phyloP scores from a whole-genome alignment of 2,113 vertebrate genomes.

The Thunnus thynnus region DNA sequence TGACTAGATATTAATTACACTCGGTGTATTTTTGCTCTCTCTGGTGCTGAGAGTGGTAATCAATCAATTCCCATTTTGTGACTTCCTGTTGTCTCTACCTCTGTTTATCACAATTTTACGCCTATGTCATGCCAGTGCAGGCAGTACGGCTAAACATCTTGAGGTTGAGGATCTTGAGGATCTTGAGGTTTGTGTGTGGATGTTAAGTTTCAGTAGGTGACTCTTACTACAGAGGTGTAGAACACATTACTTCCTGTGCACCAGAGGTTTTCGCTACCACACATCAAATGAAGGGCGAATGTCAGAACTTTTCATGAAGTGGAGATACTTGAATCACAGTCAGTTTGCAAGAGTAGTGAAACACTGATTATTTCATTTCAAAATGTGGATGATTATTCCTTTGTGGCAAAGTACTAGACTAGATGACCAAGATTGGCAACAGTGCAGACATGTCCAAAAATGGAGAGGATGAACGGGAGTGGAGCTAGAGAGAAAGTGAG shows the following conservation, averaged over 20 bases:
- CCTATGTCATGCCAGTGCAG: not conserved
- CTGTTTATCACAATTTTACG: too few species aligned
- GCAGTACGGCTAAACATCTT: not conserved
- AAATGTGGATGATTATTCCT: conserved; percentile 11
- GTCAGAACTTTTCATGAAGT: not conserved
- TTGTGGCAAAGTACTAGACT: not conserved
- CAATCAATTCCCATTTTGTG: not conserved
- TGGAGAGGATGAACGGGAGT: not conserved
- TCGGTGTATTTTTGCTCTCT: not conserved
- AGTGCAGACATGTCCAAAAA: not conserved
- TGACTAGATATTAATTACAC: not conserved
- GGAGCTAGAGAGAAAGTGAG: conserved; percentile 7
- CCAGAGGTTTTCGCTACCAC: not conserved
- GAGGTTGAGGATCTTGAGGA: not conserved
- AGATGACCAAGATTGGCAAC: conserved; percentile 1
- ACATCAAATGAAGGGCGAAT: not conserved
- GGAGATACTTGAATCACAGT: not conserved
- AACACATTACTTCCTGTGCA: not conserved
- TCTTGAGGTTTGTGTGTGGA: not conserved
- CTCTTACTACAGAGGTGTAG: not conserved
- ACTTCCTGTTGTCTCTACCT: not conserved
- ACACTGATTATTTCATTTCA: conserved; percentile 1
- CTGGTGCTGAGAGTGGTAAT: not conserved
- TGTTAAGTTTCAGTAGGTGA: too few species aligned
- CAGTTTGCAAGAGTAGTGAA: not conserved